A percentile compares a stretch with the other conserved stretches of the same genome.
phyloP scores from a whole-genome alignment of 92 coral and sea anemone genomes.

The Pocillopora grandis region DNA sequence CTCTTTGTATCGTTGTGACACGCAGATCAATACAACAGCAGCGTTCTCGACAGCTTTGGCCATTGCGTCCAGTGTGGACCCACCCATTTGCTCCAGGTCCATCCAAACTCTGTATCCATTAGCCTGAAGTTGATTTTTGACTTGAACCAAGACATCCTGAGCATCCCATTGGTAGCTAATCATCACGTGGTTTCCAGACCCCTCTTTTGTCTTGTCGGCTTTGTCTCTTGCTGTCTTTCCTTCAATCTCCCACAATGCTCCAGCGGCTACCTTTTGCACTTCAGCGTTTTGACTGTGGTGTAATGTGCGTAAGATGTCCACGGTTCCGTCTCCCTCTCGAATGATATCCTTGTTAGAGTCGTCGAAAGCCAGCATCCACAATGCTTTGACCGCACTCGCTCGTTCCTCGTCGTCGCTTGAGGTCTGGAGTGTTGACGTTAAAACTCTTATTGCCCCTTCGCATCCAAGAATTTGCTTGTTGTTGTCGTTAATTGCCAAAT shows the following conservation, averaged over 20 bases:
- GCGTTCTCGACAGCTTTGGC: slow-evolving; percentile 70
- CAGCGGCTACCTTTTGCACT: slow-evolving; percentile 63
- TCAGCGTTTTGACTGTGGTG: slow-evolving; percentile 47
- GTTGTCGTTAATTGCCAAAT: slow-evolving; percentile 53
- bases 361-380: slow-evolving; percentile 77
- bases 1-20: slow-evolving; percentile 74
- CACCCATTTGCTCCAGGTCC: slow-evolving; percentile 70
- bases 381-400: slow-evolving; percentile 35
- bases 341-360: slow-evolving; percentile 56
- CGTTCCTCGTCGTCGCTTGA: slow-evolving; percentile 53
- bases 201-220: not conserved
- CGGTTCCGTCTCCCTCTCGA: not conserved
- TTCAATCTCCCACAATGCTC: slow-evolving; percentile 80
- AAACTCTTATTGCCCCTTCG: slow-evolving; percentile 54
- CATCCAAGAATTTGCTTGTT: slow-evolving; percentile 52
- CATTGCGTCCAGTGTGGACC: slow-evolving; percentile 68
- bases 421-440: slow-evolving; percentile 39
- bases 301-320: slow-evolving; percentile 31
- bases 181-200: slow-evolving; percentile 55
- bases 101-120: slow-evolving; percentile 70
- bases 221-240: slow-evolving; percentile 42
- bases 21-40: slow-evolving; percentile 66
- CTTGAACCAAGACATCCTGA: slow-evolving; percentile 50
- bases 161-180: slow-evolving; percentile 79
- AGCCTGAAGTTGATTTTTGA: slow-evolving; percentile 64